phyloP scores from a whole-genome alignment of 1,140 invertebrate genomes.

The Eulimnadia texana region DNA sequence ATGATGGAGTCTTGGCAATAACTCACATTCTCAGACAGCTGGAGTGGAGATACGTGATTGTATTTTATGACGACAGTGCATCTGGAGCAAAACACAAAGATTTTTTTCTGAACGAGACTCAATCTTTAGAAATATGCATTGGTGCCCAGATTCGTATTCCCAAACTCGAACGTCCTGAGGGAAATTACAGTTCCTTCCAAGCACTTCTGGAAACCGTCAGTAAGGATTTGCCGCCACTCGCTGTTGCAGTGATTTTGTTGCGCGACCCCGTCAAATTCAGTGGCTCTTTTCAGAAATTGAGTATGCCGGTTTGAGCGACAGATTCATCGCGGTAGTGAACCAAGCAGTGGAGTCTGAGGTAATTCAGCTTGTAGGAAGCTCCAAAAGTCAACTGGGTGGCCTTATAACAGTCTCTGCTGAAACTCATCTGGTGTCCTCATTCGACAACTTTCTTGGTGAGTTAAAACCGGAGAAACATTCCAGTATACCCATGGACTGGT shows the following conservation, averaged over 20 bases:
- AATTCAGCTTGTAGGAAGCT: neutral
- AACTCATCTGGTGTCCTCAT: neutral
- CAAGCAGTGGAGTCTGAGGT: neutral
- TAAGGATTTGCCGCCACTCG: neutral
- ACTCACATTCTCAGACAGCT: slow-evolving; percentile 1
- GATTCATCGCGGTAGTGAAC: slow-evolving; percentile 3
- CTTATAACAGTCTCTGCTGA: slow-evolving; percentile 6
- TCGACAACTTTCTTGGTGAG: neutral
- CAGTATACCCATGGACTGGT: slow-evolving; percentile 31
- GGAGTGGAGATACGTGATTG: slow-evolving; percentile 8
- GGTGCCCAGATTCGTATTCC: slow-evolving; percentile 8
- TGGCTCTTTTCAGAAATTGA: neutral
- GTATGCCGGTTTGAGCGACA: neutral
- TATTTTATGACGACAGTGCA: slow-evolving; percentile 12
- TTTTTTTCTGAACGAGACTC: slow-evolving; percentile 1
- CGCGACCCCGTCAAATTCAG: neutral
- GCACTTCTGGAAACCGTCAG: slow-evolving; percentile 1
- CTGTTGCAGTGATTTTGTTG: slow-evolving; percentile 9
- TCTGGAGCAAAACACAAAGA: neutral
- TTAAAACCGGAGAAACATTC: slow-evolving; percentile 19
- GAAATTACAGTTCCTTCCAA: neutral
- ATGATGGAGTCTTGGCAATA: slow-evolving; percentile 5
- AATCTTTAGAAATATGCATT: slow-evolving; percentile 6
- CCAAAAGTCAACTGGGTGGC: slow-evolving; percentile 1
- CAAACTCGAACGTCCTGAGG: neutral